These are phyloP conservation scores for Dione vanillae DNA, from an alignment of 2,888 invertebrate species.

Conservation along the genomic window DNA sequence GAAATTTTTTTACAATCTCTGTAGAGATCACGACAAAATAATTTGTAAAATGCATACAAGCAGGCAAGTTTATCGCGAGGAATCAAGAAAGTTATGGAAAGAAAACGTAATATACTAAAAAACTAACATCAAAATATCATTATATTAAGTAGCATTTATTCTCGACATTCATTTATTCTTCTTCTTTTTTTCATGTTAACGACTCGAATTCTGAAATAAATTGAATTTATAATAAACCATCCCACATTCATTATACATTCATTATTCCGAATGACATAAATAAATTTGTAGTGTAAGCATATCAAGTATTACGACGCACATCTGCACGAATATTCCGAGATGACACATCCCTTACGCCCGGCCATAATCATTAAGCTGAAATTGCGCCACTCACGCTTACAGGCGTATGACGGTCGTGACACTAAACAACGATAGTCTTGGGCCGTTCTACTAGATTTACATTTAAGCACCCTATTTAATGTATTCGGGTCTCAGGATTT, in stretches of 20 bases:
- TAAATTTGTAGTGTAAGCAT: conserved; percentile 1
- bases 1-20: no score
- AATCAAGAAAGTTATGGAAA: no score
- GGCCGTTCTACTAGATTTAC: conserved; percentile 25
- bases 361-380: conserved; percentile 28
- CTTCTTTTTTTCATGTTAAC: no score
- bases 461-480: conserved; percentile 25
- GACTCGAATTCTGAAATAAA: no score
- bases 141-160: no score
- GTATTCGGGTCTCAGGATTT: conserved; percentile 12
- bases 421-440: conserved; percentile 23
- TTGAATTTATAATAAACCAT: neutral
- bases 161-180: no score
- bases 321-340: conserved; percentile 13
- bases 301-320: conserved; percentile 18
- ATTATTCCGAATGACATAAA: neutral
- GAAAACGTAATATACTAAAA: no score
- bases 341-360: conserved; percentile 13
- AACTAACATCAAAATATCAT: no score
- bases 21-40: no score
- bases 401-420: conserved; percentile 24
- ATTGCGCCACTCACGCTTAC: conserved; percentile 20
- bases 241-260: no score
- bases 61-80: no score
- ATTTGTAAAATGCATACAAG: no score